Evolutionary conservation across 1,140 invertebrate genomes (phyloP).

Genomic region (Tetragnatha versicolor): DNA sequence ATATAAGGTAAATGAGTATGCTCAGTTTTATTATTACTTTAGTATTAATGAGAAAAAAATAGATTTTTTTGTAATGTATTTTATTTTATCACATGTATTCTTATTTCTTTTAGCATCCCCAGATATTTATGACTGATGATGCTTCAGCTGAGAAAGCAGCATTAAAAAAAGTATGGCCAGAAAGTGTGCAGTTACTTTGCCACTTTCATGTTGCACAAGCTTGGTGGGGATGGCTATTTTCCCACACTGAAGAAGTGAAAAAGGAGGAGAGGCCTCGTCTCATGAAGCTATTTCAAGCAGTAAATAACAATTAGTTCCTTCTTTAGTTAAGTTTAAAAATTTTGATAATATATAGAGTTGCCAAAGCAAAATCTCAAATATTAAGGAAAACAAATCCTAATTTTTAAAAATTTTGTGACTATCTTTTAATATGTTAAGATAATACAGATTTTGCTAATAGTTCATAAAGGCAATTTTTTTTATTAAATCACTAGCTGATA

Average conservation of each 20-base stretch:
- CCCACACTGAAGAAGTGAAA: neutral
- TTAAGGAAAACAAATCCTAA: no score
- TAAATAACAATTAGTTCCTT: no score
- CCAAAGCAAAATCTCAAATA: no score
- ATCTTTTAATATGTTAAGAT: no score
- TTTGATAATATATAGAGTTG: no score
- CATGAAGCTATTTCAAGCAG: neutral
- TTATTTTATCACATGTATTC: neutral
- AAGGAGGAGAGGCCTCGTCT: neutral
- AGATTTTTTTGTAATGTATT: neutral
- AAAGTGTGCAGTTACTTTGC: neutral
- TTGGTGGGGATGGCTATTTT: neutral
- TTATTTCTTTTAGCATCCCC: neutral
- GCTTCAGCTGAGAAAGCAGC: neutral
- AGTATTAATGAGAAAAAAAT: neutral
- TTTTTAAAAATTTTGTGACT: no score
- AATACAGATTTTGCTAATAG: no score
- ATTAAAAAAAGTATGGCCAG: neutral
- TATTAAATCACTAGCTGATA: no score
- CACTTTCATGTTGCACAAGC: conserved; percentile 7
- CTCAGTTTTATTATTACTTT: neutral
- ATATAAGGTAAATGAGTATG: neutral
- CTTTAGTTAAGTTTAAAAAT: no score
- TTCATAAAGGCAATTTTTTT: no score
- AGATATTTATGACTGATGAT: neutral